Evolutionary conservation across 2,888 invertebrate species (phyloP), one percentile per base, ranked within the genome.

Genomic region (Apamea anceps): DNA sequence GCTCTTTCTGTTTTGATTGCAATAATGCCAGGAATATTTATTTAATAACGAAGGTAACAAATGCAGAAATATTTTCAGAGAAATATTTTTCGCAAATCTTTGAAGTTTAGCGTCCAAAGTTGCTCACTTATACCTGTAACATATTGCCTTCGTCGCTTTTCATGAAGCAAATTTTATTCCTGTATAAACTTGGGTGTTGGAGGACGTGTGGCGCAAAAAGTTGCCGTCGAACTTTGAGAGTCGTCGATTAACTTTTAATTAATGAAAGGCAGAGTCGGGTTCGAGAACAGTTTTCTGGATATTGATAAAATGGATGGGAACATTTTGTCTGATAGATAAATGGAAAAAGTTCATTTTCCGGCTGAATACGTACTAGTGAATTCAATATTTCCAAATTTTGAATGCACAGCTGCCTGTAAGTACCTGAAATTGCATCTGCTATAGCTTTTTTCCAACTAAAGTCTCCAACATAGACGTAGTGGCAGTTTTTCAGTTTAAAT

Each of bases 221-320:
- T 85, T 87, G 21, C 68, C 75, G 77, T 70, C 76, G 45, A 86
- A 90, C 84, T 90, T 90, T 62, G 72, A 79, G 80, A 88, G 81
- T 87, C 84, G 81, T 89, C 90, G 88, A 93, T 93, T 91, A 91
- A 93, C 91, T 93, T 93, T 93, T 93, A 93, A 93, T 93, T 93
- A 93, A 92, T 90, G 88, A 91, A 92, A 91, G 85, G 82, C 84
- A 73, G 83, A 91, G 86, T 92, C 91, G 81, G 80, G 82, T 88
- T 84, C 87, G 89, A 80, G 82, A 90, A 89, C 89, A 85, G 87
- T 89, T 87, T 89, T 84, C 63, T 88, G 67, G 82, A 79, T 88
- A 88, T 87, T 86, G 85, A 85, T 89, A 86, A 88, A 89, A 85
- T 85, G 63, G 37, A 51, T 65, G 80, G 70, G 8, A 79, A 81